Conservation (phyloP, 2,888 invertebrate genomes). For the Ophion ellenae region DNA sequence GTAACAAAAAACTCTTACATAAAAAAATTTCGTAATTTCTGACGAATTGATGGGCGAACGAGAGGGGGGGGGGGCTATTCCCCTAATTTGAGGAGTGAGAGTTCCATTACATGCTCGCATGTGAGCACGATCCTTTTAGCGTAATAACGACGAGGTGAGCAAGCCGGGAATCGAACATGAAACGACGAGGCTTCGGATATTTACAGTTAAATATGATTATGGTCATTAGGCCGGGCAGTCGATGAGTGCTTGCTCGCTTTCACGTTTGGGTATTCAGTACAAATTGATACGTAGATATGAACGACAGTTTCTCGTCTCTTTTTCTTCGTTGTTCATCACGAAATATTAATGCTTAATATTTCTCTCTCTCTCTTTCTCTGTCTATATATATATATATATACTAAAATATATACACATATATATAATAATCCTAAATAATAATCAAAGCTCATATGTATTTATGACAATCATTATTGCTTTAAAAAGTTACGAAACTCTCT, state of each 20-base stretch:
- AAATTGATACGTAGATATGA: constrained; percentile 16
- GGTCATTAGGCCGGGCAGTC: constrained; percentile 54
- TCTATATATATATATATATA: too few relatives aligned
- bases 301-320: constrained; percentile 9
- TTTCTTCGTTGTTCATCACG: constrained; percentile 22
- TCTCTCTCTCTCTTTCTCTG: not conserved
- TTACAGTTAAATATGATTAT: constrained; percentile 50
- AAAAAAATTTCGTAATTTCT: constrained; percentile 41
- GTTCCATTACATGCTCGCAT: constrained; percentile 23
- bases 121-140: constrained; percentile 31
- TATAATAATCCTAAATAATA: not conserved
- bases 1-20: not conserved
- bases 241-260: constrained; percentile 49
- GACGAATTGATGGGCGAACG: constrained; percentile 1
- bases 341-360: not conserved
- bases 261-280: constrained; percentile 38
- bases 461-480: not conserved
- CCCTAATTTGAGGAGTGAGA: constrained; percentile 30
- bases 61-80: not conserved
- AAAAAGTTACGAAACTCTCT: not conserved
- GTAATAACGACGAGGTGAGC: constrained; percentile 18
- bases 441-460: not conserved
- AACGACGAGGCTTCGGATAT: constrained; percentile 6
- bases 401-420: not conserved
- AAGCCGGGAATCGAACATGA: constrained; percentile 1